These are phyloP conservation scores for Cricetomys ansorgei DNA, from an alignment of 2,113 vertebrate species.

Conservation along the genomic window DNA sequence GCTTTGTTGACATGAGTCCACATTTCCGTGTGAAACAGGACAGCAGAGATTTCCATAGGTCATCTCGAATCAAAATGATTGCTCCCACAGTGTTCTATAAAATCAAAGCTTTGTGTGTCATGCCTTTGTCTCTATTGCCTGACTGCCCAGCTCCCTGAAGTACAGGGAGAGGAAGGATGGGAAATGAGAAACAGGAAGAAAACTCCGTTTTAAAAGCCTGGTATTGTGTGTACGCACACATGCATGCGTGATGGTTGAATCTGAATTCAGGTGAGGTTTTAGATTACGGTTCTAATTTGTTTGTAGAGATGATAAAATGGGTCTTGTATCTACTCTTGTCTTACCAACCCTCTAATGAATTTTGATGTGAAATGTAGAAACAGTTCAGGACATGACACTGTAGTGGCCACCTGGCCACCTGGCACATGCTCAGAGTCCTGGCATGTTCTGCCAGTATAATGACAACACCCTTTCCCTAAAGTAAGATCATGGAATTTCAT, in stretches of 20 bases:
- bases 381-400: neutral
- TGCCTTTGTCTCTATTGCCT: neutral
- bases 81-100: neutral
- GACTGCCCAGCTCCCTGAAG: neutral
- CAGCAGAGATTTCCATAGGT: neutral
- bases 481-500: neutral
- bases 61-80: neutral
- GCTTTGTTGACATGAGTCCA: conserved; percentile 27
- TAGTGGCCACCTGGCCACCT: neutral
- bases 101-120: neutral
- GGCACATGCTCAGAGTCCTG: neutral
- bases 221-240: no score
- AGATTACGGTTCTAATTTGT: neutral
- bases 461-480: accelerated
- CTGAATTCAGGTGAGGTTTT: neutral
- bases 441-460: neutral
- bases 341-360: neutral
- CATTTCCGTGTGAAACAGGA: conserved; percentile 5
- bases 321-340: neutral
- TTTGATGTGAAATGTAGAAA: neutral
- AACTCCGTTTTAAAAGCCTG: neutral
- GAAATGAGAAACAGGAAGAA: neutral
- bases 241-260: neutral
- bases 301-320: neutral
- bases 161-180: neutral